Evolutionary conservation across 2,113 vertebrate species (phyloP).

Genomic region (Galbula dea): DNA sequence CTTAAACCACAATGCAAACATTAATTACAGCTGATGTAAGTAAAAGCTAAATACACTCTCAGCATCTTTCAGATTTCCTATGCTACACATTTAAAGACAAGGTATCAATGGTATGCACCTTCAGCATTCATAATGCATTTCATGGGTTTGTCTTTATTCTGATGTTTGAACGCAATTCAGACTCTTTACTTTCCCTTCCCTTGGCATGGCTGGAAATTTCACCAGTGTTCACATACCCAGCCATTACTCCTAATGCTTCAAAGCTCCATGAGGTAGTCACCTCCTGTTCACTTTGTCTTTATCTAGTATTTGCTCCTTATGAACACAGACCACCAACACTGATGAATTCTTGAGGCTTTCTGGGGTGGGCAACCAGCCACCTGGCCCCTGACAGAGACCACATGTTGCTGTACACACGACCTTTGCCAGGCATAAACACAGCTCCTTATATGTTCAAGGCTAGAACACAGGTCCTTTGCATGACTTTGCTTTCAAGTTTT

Average conservation of each 20-base stretch:
- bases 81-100: slow-evolving; percentile 57
- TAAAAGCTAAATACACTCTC: slow-evolving; percentile 61
- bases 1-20: slow-evolving; percentile 46
- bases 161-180: slow-evolving; percentile 57
- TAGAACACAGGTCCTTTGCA: background rate
- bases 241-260: slow-evolving; percentile 9
- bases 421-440: slow-evolving; percentile 27
- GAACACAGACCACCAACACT: background rate
- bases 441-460: slow-evolving; percentile 39
- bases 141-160: slow-evolving; percentile 33
- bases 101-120: slow-evolving; percentile 46
- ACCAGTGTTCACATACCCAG: slow-evolving; percentile 31
- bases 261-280: background rate
- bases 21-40: slow-evolving; percentile 48
- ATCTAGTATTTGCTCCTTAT: slow-evolving; percentile 27
- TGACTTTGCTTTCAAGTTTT: slow-evolving; percentile 39
- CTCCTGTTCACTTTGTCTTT: slow-evolving; percentile 20
- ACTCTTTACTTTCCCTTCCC: slow-evolving; percentile 46
- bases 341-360: slow-evolving; percentile 31
- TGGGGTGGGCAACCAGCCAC: slow-evolving; percentile 16
- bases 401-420: background rate
- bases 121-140: slow-evolving; percentile 43
- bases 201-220: slow-evolving; percentile 13
- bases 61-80: slow-evolving; percentile 50
- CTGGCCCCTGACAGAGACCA: background rate